Percentiles rank a stretch among this genome's conserved stretches.
Conservation (phyloP, 2,888 invertebrate genomes). For the Trimorus sp. region DNA sequence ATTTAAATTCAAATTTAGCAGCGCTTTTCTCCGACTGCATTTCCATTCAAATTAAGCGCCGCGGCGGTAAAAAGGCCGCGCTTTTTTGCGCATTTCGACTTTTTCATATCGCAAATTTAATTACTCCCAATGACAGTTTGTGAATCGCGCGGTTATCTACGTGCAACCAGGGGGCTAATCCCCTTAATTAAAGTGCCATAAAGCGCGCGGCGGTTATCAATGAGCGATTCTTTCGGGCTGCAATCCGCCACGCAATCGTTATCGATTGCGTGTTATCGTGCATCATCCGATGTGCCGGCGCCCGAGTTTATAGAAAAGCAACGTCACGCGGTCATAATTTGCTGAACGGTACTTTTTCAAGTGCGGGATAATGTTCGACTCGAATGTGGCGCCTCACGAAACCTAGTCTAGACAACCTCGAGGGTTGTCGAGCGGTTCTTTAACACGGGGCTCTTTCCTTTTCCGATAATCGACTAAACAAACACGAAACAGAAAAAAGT, state of each 20-base stretch:
- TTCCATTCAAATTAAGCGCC: too few species aligned
- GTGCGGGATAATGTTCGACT: slow-evolving; percentile 24
- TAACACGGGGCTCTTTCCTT: slow-evolving; percentile 30
- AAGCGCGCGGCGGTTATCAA: slow-evolving; percentile 13
- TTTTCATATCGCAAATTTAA: slow-evolving; percentile 3
- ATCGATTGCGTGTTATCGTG: slow-evolving; percentile 38
- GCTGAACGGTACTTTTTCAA: slow-evolving; percentile 30
- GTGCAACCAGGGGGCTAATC: slow-evolving; percentile 4
- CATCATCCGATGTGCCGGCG: slow-evolving; percentile 4
- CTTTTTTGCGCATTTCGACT: neutral
- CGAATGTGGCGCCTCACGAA: slow-evolving; percentile 61
- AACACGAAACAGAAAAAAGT: slow-evolving; percentile 6
- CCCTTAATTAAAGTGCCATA: slow-evolving; percentile 23
- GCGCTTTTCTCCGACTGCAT: too few species aligned
- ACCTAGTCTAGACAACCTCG: slow-evolving; percentile 48
- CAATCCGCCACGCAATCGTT: slow-evolving; percentile 25
- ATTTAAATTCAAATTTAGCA: too few species aligned
- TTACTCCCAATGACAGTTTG: neutral
- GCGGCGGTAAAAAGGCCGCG: too few species aligned
- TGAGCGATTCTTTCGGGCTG: neutral
- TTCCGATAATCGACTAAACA: slow-evolving; percentile 20
- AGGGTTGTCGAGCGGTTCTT: slow-evolving; percentile 37
- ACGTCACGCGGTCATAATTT: slow-evolving; percentile 47
- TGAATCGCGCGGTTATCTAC: neutral
- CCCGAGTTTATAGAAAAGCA: slow-evolving; percentile 28